Conservation (phyloP, 2,113 vertebrate species). For the Barnardius zonarius region DNA sequence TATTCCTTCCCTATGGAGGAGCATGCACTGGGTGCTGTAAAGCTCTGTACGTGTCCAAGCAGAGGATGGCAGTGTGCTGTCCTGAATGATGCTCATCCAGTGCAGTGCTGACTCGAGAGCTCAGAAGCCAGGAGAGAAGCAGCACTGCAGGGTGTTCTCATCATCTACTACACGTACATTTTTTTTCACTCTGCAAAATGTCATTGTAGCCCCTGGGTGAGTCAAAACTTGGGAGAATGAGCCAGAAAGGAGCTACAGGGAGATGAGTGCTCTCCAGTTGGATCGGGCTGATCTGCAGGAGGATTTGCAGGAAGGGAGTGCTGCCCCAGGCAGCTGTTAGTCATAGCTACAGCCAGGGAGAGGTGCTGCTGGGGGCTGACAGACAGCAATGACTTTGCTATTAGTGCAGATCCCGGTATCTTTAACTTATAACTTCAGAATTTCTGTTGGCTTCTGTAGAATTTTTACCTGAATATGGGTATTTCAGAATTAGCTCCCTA, state of each 20-base stretch:
- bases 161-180: background rate
- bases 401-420: background rate
- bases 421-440: background rate
- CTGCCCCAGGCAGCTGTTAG: constrained; percentile 14
- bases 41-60: background rate
- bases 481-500: background rate
- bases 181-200: background rate
- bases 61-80: background rate
- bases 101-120: background rate
- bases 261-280: background rate
- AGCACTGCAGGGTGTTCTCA: background rate
- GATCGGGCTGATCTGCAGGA: background rate
- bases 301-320: background rate
- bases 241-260: background rate
- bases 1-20: background rate
- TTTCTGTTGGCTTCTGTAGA: background rate
- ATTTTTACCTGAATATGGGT: background rate
- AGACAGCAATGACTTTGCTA: background rate
- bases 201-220: background rate
- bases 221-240: constrained; percentile 9
- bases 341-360: background rate
- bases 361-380: background rate
- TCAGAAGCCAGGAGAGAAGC: background rate
- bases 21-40: fast-evolving
- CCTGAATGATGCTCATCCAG: fast-evolving